Percentiles rank a stretch among this genome's conserved stretches.
phyloP scores from a whole-genome alignment of 2,888 invertebrate genomes.

The Scrobipalpa costella region DNA sequence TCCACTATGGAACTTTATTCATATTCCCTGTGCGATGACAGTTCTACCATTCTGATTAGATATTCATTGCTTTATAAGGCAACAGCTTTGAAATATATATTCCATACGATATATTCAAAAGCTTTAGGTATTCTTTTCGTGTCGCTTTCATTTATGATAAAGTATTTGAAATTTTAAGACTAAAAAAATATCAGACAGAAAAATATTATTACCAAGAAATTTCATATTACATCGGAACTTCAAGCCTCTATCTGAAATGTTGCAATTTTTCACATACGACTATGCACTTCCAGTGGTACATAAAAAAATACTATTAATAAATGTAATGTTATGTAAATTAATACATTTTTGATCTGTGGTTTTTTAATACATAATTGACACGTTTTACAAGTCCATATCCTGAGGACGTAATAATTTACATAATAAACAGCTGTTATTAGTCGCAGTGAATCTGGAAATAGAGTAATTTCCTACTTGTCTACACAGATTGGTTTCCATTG shows the following conservation, averaged over 20 bases:
- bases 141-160: no score
- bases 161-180: no score
- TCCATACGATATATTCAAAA: not conserved
- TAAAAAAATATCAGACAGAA: no score
- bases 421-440: not conserved
- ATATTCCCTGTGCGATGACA: constrained; percentile 4
- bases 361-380: not conserved
- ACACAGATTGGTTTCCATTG: not conserved
- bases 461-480: not conserved
- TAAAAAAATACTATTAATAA: no score
- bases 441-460: not conserved
- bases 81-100: not conserved
- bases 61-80: constrained; percentile 8
- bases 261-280: no score
- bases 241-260: no score
- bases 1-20: no score
- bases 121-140: no score
- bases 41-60: not conserved
- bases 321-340: no score
- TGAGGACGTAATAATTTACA: not conserved
- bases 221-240: no score
- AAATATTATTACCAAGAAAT: no score
- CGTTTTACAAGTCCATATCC: not conserved
- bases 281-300: no score
- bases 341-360: not conserved